Evolutionary conservation across 2,113 vertebrate genomes (phyloP).

Genomic region (Mungos mungo): DNA sequence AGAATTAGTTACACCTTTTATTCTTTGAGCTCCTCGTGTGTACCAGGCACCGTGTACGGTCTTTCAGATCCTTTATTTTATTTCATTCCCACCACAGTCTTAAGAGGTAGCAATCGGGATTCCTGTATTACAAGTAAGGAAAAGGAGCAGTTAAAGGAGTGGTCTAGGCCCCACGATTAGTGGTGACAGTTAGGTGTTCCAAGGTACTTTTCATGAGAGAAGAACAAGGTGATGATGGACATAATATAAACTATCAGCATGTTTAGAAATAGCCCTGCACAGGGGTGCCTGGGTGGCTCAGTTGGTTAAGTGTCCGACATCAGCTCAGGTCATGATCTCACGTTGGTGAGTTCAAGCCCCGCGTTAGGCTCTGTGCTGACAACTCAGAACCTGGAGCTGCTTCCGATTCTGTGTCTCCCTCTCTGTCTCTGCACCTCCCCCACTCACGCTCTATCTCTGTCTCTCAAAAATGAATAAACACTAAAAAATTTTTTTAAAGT

Average conservation of each 20-base stretch:
- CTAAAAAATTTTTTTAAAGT: too few relatives aligned
- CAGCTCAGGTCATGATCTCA: too few relatives aligned
- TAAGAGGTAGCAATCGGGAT: slow-evolving; percentile 19
- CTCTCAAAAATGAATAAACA: too few relatives aligned
- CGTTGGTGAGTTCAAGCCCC: too few relatives aligned
- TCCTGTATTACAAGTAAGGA: slow-evolving; percentile 1
- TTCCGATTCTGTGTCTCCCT: too few relatives aligned
- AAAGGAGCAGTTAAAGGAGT: slow-evolving; percentile 39
- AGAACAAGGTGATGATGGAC: background rate
- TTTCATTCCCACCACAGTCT: background rate
- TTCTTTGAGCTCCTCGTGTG: background rate
- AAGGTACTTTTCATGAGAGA: background rate
- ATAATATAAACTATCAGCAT: background rate
- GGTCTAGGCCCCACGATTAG: background rate
- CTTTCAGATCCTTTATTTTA: background rate
- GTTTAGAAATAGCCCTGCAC: background rate
- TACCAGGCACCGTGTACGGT: background rate
- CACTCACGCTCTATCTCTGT: too few relatives aligned
- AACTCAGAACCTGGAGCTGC: too few relatives aligned
- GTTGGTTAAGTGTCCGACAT: too few relatives aligned
- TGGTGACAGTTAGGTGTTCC: background rate
- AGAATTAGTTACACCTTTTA: background rate
- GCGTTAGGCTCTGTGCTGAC: too few relatives aligned
- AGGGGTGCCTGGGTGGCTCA: background rate
- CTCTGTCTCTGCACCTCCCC: too few relatives aligned